Conservation (phyloP, 2,113 vertebrate genomes). For the Halcyon malimbica region DNA sequence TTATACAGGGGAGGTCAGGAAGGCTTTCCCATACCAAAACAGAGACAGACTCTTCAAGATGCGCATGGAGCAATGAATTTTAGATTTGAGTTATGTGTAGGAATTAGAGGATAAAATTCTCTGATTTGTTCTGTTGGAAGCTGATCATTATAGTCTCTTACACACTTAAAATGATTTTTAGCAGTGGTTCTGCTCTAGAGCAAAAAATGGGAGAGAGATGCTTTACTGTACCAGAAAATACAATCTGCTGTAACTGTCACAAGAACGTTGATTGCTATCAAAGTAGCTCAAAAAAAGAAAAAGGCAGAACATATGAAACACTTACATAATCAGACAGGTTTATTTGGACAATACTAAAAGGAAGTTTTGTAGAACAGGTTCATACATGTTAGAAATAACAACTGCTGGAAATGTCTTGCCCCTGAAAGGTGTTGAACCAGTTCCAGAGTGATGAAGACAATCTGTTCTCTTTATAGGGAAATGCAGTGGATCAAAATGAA, state of each 20-base stretch:
- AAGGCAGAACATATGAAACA: not conserved
- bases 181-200: not conserved
- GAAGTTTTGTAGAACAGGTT: not conserved
- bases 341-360: constrained; percentile 2
- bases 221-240: constrained; percentile 18
- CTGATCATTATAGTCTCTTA: not conserved
- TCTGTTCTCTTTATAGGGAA: not conserved
- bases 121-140: not conserved
- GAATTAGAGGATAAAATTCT: not conserved
- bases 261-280: not conserved
- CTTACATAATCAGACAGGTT: not conserved
- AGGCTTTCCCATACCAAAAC: not conserved
- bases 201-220: not conserved
- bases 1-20: not conserved
- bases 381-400: constrained; percentile 30
- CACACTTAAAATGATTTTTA: not conserved
- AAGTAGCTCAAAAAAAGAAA: not conserved
- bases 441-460: not conserved
- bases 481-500: not conserved
- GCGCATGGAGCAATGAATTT: not conserved
- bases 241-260: constrained; percentile 32
- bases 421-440: not conserved
- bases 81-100: not conserved
- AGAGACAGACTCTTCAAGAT: not conserved
- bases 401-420: not conserved